Percentiles rank a stretch among this genome's conserved stretches.
phyloP scores from a whole-genome alignment of 2,113 vertebrate genomes.

The Serranochromis macrocephalus region DNA sequence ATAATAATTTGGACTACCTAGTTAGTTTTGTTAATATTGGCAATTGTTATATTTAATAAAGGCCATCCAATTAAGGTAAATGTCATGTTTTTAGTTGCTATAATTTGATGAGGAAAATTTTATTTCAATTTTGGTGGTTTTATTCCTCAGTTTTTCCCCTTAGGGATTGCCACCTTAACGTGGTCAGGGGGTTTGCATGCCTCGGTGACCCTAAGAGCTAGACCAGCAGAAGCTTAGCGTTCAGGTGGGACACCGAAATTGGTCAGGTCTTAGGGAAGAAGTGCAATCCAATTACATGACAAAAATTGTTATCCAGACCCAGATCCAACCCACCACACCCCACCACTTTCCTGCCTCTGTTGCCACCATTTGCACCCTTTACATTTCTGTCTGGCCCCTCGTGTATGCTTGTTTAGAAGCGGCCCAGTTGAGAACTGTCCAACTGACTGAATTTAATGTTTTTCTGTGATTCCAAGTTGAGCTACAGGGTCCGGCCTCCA shows the following conservation, averaged over 20 bases:
- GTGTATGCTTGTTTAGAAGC: rapidly evolving
- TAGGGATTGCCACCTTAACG: not conserved
- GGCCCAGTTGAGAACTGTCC: not conserved
- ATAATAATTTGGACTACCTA: not conserved
- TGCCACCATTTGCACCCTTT: rapidly evolving
- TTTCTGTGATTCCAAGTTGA: not conserved
- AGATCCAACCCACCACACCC: not conserved
- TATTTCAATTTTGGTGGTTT: not conserved
- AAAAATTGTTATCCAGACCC: not conserved
- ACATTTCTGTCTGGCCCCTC: not conserved
- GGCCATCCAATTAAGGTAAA: not conserved
- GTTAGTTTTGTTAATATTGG: not conserved
- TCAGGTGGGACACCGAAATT: rapidly evolving
- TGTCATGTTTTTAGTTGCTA: not conserved
- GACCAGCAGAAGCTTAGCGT: not conserved
- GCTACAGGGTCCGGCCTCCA: not conserved
- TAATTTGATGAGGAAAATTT: not conserved
- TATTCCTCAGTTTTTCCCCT: rapidly evolving
- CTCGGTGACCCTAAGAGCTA: not conserved
- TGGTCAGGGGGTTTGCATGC: not conserved
- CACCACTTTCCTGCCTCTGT: rapidly evolving
- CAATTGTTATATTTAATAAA: not conserved
- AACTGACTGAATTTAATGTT: not conserved
- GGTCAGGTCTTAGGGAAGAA: not conserved
- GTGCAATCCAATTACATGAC: not conserved